Evolutionary conservation across 2,113 vertebrate genomes (phyloP).

Genomic region (Rallus limicola): DNA sequence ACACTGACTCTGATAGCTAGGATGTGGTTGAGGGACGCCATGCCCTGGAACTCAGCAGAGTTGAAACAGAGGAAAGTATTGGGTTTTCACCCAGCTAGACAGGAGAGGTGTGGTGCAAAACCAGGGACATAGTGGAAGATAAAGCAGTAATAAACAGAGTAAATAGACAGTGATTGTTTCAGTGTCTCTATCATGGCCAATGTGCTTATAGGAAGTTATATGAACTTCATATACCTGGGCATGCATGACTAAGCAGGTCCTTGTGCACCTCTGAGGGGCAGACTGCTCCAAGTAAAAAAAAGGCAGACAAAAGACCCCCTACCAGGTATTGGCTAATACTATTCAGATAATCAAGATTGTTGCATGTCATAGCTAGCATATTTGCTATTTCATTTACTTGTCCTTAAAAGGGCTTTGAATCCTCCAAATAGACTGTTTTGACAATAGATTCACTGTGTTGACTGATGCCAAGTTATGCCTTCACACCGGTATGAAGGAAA

Average conservation of each 20-base stretch:
- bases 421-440: background rate
- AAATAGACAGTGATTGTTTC: background rate
- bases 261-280: background rate
- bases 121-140: background rate
- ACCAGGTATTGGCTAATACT: background rate
- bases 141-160: background rate
- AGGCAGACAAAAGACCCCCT: rapidly evolving
- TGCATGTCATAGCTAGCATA: background rate
- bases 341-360: background rate
- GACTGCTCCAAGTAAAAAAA: background rate
- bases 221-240: too few species aligned
- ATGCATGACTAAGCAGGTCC: rapidly evolving
- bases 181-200: background rate
- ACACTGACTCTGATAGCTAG: background rate
- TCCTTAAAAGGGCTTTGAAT: background rate
- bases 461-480: background rate
- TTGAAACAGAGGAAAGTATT: background rate
- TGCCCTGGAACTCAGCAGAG: background rate
- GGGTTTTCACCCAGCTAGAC: background rate
- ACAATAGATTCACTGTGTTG: background rate
- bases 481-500: background rate
- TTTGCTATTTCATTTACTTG: background rate
- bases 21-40: rapidly evolving
- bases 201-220: background rate
- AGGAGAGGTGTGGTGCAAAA: background rate